Percentiles rank a stretch among this genome's conserved stretches.
These are phyloP conservation scores for Emydocephalus ijimae DNA, from an alignment of 2,113 vertebrate genomes.

Conservation along the genomic window DNA sequence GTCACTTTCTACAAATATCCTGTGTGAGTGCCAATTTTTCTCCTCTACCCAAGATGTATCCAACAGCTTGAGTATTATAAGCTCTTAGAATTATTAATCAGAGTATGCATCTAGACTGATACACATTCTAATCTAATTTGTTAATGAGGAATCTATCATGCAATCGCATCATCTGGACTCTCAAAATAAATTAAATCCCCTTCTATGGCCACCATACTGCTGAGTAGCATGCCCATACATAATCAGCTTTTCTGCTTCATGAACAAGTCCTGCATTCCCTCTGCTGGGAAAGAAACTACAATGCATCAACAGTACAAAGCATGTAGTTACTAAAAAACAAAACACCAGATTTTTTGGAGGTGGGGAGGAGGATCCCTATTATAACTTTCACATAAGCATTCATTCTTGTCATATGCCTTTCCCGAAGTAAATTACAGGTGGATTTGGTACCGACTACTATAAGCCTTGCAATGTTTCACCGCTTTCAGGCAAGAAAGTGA, in stretches of 20 bases:
- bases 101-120: constrained; percentile 61
- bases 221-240: accelerated
- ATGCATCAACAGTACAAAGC: constrained; percentile 32
- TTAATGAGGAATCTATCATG: constrained; percentile 65
- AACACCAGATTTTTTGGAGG: constrained; percentile 27
- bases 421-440: constrained; percentile 21
- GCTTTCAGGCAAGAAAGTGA: background rate
- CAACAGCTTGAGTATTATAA: constrained; percentile 57
- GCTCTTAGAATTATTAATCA: constrained; percentile 65
- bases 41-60: constrained; percentile 64
- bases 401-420: constrained; percentile 60
- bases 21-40: constrained; percentile 63
- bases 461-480: background rate
- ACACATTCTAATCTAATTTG: constrained; percentile 67
- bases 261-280: background rate
- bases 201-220: constrained; percentile 29
- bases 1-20: constrained; percentile 71
- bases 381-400: constrained; percentile 59
- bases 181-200: constrained; percentile 61
- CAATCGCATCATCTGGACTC: constrained; percentile 43
- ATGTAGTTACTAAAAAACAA: constrained; percentile 37
- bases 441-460: background rate
- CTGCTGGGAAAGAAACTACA: accelerated
- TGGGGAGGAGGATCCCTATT: constrained; percentile 47
- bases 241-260: background rate